Evolutionary conservation across 2,797 vertebrate genomes (phyloP), one percentile per base, ranked within the genome.

Genomic region (Myripristis murdjan): DNA sequence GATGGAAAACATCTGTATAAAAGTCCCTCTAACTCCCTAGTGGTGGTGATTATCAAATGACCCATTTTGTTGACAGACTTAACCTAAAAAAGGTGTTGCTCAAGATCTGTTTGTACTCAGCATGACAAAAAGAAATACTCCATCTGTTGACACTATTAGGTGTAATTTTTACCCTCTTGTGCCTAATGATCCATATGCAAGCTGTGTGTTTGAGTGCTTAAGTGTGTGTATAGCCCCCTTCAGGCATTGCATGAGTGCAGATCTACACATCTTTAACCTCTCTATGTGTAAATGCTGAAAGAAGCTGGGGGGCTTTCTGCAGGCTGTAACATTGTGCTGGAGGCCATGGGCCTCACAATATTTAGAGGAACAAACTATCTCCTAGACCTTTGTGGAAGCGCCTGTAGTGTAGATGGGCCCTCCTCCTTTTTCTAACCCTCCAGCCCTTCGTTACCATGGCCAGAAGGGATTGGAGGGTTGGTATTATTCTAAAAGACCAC

Each of bases 61-160:
- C 79, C 83, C 89, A 89, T 87, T 88, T 85, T 70, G 66, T 81
- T 89, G 81, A 90, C 83, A 90, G 91, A 90, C 86, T 68, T 85
- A 84, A 90, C 91, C 88, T 87, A 89, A 93, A 90, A 85, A 91
- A 92, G 87, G 84, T 90, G 82, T 89, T 83, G 81, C 85, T 87
- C 81, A 89, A 86, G 84, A 91, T 89, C 83, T 90, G 86, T 92
- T 90, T 90, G 85, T 77, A 89, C 91, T 86, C 90, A 91, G 89
- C 82, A 62, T 86, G 89, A 87, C 73, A 86, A 89, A 96, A 96
- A 95, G 95, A 95, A 96, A 96, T 93, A 95, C 95, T 97, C 97
- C 97, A 97, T 97, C 97, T 97, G 97, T 97, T 95, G 95, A 97
- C 93, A 95, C 96, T 94, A 95, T 97, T 96, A 92, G 93, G 96